These are phyloP conservation scores for Cydia amplana DNA, from an alignment of 1,140 invertebrate genomes.

Conservation along the genomic window DNA sequence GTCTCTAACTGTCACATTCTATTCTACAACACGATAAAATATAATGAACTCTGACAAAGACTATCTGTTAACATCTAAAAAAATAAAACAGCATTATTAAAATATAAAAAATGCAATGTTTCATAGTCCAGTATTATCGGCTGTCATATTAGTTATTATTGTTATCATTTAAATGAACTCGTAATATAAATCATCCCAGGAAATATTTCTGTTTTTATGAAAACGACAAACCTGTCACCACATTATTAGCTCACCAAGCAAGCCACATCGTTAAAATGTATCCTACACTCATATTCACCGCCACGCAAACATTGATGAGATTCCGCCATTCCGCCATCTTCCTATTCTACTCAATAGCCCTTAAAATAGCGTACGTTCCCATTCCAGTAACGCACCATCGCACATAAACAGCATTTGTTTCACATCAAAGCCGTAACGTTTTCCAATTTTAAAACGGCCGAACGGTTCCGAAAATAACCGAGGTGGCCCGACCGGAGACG, in stretches of 20 bases:
- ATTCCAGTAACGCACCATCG: conserved; percentile 31
- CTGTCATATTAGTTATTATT: not conserved
- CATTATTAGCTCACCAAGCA: conserved; percentile 10
- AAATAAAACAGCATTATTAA: not conserved
- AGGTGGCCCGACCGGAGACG: conserved; percentile 10
- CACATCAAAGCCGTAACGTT: conserved; percentile 59
- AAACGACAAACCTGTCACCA: conserved; percentile 3
- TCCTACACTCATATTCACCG: conserved; percentile 23
- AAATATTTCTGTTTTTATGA: conserved; percentile 1
- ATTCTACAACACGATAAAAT: no score
- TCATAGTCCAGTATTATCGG: not conserved
- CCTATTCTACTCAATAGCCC: not conserved
- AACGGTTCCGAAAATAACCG: conserved; percentile 56
- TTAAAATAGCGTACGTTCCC: conserved; percentile 11
- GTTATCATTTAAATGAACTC: not conserved
- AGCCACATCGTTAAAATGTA: not conserved
- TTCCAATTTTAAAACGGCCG: conserved; percentile 64
- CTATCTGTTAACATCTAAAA: no score
- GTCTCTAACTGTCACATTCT: no score
- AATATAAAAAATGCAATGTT: not conserved
- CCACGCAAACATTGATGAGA: conserved; percentile 4
- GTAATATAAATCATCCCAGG: not conserved
- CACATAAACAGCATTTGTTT: conserved; percentile 61
- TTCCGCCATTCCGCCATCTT: conserved; percentile 14
- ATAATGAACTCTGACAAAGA: no score